Conservation (phyloP, 1,140 invertebrate species). For the Centruroides vittatus region DNA sequence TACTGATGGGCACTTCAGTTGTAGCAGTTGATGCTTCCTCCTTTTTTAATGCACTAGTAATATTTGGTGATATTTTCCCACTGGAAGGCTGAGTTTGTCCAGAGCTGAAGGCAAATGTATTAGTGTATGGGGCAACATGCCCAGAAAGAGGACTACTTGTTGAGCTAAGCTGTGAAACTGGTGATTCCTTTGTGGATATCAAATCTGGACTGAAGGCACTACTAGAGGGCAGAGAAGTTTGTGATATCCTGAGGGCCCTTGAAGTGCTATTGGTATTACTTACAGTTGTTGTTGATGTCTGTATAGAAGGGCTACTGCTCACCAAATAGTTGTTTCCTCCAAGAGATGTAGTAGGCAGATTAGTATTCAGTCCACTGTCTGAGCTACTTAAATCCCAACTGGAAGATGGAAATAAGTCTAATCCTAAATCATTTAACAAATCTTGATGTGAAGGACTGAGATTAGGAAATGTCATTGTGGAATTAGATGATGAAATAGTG, state of each 20-base stretch:
- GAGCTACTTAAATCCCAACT: slow-evolving; percentile 8
- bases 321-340: too few species aligned
- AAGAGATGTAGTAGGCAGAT: not conserved
- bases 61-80: slow-evolving; percentile 6
- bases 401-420: slow-evolving; percentile 12
- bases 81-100: slow-evolving; percentile 22
- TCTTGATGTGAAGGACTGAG: slow-evolving; percentile 9
- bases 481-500: not conserved
- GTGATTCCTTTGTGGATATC: slow-evolving; percentile 7
- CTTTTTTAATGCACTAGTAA: too few species aligned
- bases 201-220: slow-evolving; percentile 13
- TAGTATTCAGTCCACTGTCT: slow-evolving; percentile 1
- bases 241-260: not conserved
- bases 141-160: slow-evolving; percentile 10
- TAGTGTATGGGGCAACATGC: slow-evolving; percentile 31
- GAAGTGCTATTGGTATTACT: slow-evolving; percentile 2
- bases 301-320: not conserved
- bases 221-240: slow-evolving; percentile 3
- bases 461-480: slow-evolving; percentile 6
- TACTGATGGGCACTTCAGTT: too few species aligned
- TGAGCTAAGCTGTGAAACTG: slow-evolving; percentile 5
- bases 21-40: not conserved
- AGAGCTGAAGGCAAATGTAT: slow-evolving; percentile 42
- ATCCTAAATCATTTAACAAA: slow-evolving; percentile 9
- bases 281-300: slow-evolving; percentile 1